A percentile compares a stretch with the other conserved stretches of the same genome.
These are phyloP conservation scores for Phoeniculus purpureus DNA, from an alignment of 2,797 vertebrate genomes.

Conservation along the genomic window DNA sequence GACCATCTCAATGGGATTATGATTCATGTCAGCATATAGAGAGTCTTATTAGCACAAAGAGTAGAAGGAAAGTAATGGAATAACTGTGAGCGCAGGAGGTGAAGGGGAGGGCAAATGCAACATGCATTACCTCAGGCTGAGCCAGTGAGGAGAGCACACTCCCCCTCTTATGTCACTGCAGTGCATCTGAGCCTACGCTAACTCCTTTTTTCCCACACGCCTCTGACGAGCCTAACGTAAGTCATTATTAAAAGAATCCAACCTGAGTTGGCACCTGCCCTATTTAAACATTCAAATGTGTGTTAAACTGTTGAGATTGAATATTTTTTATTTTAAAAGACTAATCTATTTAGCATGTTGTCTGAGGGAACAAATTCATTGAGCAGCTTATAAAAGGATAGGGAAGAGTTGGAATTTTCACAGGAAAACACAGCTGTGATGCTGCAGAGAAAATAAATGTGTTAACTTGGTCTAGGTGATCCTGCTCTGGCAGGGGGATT, in stretches of 20 bases:
- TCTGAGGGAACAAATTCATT: background rate
- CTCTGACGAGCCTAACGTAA: background rate
- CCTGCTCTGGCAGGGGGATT: no score
- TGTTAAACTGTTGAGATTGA: background rate
- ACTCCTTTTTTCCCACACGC: background rate
- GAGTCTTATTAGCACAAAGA: background rate
- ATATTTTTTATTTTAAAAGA: background rate
- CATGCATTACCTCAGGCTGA: background rate
- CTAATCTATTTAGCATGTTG: background rate
- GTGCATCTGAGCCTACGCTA: background rate
- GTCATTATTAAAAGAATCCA: background rate
- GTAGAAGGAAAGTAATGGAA: background rate
- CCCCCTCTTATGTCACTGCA: background rate
- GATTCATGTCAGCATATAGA: background rate
- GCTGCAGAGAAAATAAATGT: background rate
- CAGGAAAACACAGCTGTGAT: background rate
- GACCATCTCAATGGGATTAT: background rate
- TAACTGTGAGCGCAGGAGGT: background rate
- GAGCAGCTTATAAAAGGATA: background rate
- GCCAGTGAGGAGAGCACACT: background rate
- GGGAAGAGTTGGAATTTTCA: background rate
- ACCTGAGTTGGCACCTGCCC: background rate
- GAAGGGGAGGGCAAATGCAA: background rate
- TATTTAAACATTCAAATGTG: background rate
- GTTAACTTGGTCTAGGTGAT: no score